Base-by-base conservation (phyloP, 2,888 invertebrate genomes). In the Oscheius onirici region DNA sequence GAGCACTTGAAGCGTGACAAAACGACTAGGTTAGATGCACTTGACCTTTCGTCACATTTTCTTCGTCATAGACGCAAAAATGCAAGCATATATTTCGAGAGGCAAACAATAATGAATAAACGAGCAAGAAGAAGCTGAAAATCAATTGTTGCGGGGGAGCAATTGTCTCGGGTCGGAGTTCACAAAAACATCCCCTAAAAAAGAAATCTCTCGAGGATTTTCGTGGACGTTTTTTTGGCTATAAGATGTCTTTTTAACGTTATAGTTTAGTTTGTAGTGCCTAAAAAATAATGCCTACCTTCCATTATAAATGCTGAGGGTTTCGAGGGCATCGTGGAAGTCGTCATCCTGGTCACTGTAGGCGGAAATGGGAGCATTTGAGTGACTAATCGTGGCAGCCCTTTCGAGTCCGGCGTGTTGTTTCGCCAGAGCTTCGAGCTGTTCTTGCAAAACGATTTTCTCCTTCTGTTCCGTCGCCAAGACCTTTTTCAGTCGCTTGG, bases 401-500 rank as follows among this genome's bases (percentile, higher is more conserved):
- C 95, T 93, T 90, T 99, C 99, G 79, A 99, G 90, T 84, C 93
- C 93, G 70, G 95, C 95, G 89, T 97, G 97, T 88, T 99, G 99
- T 80, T 95, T 92, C 15, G 99, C 99, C 75, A 99, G 91, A 86
- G 96, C 95, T 88, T 99, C 97, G 17, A 99, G 95, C 90, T 99
- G 94, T 87, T 96, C 96, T 87, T 77, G 79, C 44, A 79, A 43
- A 58, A 74, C 28, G 2, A 54, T 51, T 49, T 76, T 79, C 63
- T 79, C 77, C 51, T 75, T 72, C 46, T 79, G 79, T 52, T 77
- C 79, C 1, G 65, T 57, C 2, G 71, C 73, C n/a, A 79, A 72
- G 17, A 76, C 92, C 82, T 94, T 93, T 80, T 93, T 93, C 94
- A 97, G 94, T 81, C 95, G 94, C 72, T 93, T 92, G 63, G 94